Percentiles rank a stretch among this genome's conserved stretches.
Conservation (phyloP, 2,888 invertebrate genomes). For the Heteropelma amictum region DNA sequence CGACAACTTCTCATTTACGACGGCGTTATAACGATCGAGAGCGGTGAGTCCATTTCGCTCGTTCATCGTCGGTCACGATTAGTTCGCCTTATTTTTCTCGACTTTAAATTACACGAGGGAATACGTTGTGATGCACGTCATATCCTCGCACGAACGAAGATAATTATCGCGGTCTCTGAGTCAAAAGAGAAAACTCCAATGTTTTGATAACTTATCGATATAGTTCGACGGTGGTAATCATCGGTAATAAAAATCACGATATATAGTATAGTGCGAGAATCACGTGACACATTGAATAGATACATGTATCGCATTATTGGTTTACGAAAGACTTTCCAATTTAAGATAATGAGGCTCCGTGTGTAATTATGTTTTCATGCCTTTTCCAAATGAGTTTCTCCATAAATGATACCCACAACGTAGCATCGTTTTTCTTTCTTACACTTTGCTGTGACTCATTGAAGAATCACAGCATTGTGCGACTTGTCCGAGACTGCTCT, state of each 20-base stretch:
- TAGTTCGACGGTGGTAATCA: too few relatives aligned
- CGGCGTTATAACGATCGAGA: slow-evolving; percentile 26
- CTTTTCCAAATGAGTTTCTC: neutral
- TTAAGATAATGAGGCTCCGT: too few relatives aligned
- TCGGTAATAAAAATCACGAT: too few relatives aligned
- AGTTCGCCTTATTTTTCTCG: neutral
- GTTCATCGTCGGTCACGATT: neutral
- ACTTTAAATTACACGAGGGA: neutral
- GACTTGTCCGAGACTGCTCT: neutral
- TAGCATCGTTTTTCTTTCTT: neutral
- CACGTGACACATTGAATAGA: too few relatives aligned
- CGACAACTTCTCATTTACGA: neutral
- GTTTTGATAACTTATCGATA: too few relatives aligned
- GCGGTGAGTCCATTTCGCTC: slow-evolving; percentile 43
- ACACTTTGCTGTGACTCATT: slow-evolving; percentile 30
- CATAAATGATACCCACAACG: neutral
- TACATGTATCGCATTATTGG: too few relatives aligned
- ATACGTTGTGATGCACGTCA: too few relatives aligned
- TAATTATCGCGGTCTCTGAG: too few relatives aligned
- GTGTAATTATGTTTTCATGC: neutral
- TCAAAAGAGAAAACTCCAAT: too few relatives aligned
- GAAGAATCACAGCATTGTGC: slow-evolving; percentile 23
- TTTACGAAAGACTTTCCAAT: too few relatives aligned
- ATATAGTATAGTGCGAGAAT: too few relatives aligned
- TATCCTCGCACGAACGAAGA: too few relatives aligned